Conservation (phyloP, 2,797 vertebrate species). For the Pipistrellus pipistrellus region DNA sequence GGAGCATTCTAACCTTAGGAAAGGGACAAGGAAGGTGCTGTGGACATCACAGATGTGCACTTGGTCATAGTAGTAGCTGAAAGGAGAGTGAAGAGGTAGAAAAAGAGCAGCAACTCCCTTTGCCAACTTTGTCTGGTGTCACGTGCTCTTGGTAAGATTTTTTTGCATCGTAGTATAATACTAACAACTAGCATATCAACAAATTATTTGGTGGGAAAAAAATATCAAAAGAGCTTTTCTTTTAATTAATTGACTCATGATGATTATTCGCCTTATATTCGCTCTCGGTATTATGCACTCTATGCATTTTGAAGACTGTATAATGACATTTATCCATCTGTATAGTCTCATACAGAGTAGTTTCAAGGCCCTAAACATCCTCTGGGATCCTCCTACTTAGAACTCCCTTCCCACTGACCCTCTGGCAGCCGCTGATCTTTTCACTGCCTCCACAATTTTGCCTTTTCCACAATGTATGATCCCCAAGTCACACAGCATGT, state of each 20-base stretch:
- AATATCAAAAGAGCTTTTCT: background rate
- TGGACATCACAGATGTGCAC: accelerated
- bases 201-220: background rate
- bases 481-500: background rate
- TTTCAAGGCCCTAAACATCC: background rate
- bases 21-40: accelerated
- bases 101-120: background rate
- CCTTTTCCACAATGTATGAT: background rate
- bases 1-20: background rate
- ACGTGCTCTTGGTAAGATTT: background rate
- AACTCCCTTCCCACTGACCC: background rate
- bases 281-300: background rate
- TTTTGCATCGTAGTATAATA: background rate
- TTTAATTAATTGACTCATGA: background rate
- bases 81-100: background rate
- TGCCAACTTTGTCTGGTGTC: background rate
- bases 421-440: background rate
- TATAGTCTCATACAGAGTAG: background rate
- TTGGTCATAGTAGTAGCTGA: background rate
- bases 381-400: background rate
- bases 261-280: background rate
- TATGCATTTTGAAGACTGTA: background rate
- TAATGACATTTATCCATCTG: background rate
- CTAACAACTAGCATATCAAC: background rate
- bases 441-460: background rate